Percentiles rank a stretch among this genome's conserved stretches.
These are phyloP conservation scores for Euproctis similis DNA, from an alignment of 2,888 invertebrate genomes.

Conservation along the genomic window DNA sequence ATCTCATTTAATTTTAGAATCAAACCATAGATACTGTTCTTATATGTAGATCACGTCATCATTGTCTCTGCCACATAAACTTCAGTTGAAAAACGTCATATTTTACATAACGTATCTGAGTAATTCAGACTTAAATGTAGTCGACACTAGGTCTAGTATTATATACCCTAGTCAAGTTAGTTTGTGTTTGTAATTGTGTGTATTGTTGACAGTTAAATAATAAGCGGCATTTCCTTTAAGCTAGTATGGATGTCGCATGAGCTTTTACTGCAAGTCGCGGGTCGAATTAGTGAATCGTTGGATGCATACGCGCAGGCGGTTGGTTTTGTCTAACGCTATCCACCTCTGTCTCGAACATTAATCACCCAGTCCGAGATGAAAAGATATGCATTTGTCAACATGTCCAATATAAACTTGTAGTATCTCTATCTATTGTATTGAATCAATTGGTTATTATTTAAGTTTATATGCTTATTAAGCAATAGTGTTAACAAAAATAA, in stretches of 20 bases:
- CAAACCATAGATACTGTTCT: constrained; percentile 71
- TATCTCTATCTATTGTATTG: constrained; percentile 62
- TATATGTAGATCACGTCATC: constrained; percentile 69
- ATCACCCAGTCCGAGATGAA: constrained; percentile 66
- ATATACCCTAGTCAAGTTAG: constrained; percentile 13
- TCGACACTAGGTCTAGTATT: constrained; percentile 23
- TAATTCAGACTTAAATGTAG: constrained; percentile 31
- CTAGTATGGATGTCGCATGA: constrained; percentile 56
- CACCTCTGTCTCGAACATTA: constrained; percentile 62
- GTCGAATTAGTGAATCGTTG: constrained; percentile 54
- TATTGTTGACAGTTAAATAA: constrained; percentile 64
- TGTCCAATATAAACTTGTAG: constrained; percentile 65
- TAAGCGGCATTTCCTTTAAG: constrained; percentile 64
- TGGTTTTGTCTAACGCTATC: constrained; percentile 63
- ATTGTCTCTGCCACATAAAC: constrained; percentile 58
- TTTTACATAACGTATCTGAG: constrained; percentile 10
- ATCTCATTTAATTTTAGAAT: constrained; percentile 72
- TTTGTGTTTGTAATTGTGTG: constrained; percentile 38
- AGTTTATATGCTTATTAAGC: constrained; percentile 30
- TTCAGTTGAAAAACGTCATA: constrained; percentile 30
- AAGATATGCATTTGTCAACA: constrained; percentile 72
- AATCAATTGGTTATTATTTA: constrained; percentile 66
- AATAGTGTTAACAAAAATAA: constrained; percentile 32
- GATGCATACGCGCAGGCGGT: constrained; percentile 58
- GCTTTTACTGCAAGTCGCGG: constrained; percentile 49